phyloP scores from a whole-genome alignment of 1,140 invertebrate genomes.

The Archegozetes longisetosus region DNA sequence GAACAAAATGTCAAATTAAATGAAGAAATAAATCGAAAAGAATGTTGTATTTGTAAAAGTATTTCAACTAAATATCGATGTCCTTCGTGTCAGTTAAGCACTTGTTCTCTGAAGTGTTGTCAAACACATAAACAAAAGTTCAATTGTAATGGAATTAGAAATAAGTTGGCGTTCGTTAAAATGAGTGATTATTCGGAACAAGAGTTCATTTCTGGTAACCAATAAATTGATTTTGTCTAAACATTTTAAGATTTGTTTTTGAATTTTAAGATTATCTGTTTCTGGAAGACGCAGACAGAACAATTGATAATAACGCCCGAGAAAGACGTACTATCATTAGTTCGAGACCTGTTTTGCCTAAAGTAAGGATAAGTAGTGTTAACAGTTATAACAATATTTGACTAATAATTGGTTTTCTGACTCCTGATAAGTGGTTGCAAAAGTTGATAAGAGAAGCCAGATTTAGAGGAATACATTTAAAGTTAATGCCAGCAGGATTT shows the following conservation, averaged over 20 bases:
- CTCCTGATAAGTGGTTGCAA: background rate
- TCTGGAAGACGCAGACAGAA: slow-evolving; percentile 1
- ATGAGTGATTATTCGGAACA: background rate
- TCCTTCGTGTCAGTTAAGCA: slow-evolving; percentile 7
- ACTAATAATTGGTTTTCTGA: background rate
- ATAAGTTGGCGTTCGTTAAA: slow-evolving; percentile 1
- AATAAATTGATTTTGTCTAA: background rate
- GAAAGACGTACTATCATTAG: background rate
- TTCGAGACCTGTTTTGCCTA: background rate
- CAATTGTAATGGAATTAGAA: slow-evolving; percentile 9
- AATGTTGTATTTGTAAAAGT: slow-evolving; percentile 9
- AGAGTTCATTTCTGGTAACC: slow-evolving; percentile 2
- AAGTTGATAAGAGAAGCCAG: slow-evolving; percentile 3
- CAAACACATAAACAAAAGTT: slow-evolving; percentile 1
- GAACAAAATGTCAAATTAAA: background rate
- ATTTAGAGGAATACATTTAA: background rate
- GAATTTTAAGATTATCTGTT: slow-evolving; percentile 5
- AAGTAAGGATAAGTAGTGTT: background rate
- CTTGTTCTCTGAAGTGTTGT: slow-evolving; percentile 12
- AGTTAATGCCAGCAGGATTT: slow-evolving; percentile 7
- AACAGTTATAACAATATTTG: background rate
- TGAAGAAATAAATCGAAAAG: background rate
- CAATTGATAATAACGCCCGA: background rate
- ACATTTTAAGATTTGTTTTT: background rate
- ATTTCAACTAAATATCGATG: slow-evolving; percentile 11